Evolutionary conservation across 2,113 vertebrate genomes (phyloP).

Genomic region (Chaenogobius annularis): DNA sequence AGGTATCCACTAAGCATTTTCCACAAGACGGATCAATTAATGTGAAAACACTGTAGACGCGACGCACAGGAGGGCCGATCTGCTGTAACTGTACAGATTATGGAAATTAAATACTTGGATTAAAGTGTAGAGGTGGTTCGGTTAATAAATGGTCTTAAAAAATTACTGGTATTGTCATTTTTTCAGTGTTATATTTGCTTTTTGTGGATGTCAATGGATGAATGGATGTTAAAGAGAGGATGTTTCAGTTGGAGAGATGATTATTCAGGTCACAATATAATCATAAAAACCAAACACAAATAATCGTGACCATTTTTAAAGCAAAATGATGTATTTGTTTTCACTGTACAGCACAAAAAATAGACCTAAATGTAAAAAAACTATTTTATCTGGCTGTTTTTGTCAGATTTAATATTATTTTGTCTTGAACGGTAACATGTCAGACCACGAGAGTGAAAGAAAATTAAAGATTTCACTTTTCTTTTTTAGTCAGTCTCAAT

Average conservation of each 20-base stretch:
- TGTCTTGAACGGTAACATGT: too few relatives aligned
- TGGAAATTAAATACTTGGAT: not conserved
- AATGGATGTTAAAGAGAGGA: not conserved
- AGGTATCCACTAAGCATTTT: not conserved
- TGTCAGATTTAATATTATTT: too few relatives aligned
- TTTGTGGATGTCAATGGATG: not conserved
- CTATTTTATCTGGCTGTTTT: too few relatives aligned
- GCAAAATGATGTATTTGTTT: too few relatives aligned
- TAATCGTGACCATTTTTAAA: too few relatives aligned
- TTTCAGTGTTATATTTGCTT: not conserved
- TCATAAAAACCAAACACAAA: too few relatives aligned
- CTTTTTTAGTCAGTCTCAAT: too few relatives aligned
- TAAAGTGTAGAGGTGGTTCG: not conserved
- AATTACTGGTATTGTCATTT: not conserved
- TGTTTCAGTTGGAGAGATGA: not conserved
- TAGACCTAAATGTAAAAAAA: too few relatives aligned
- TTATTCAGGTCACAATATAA: not conserved
- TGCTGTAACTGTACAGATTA: not conserved
- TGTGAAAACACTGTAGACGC: slow-evolving; percentile 10
- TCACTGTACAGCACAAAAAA: too few relatives aligned
- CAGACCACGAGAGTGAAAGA: too few relatives aligned
- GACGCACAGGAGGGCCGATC: not conserved
- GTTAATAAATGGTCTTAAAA: slow-evolving; percentile 11
- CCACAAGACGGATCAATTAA: too few relatives aligned
- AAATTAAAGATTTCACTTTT: too few relatives aligned